Evolutionary conservation across 2,797 vertebrate species (phyloP).

Genomic region (Enteromius radiatus): DNA sequence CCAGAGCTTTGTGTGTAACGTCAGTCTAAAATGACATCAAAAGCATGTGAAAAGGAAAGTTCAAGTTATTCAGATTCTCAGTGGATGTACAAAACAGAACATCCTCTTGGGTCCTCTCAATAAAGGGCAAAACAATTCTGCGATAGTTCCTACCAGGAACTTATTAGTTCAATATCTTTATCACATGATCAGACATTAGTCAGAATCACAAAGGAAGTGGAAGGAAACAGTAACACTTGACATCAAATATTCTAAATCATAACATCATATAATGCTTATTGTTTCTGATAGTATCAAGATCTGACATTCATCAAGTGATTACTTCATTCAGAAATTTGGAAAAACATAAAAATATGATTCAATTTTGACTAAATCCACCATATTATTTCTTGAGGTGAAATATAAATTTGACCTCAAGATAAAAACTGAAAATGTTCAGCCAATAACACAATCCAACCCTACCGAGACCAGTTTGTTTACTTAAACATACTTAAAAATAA

Average conservation of each 20-base stretch:
- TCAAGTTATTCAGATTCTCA: slow-evolving; percentile 13
- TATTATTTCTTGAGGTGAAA: no score
- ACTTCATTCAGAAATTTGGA: neutral
- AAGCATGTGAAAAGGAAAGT: slow-evolving; percentile 15
- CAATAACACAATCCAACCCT: neutral
- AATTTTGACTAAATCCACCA: neutral
- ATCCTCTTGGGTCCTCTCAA: neutral
- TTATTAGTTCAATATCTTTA: neutral
- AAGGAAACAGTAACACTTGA: neutral
- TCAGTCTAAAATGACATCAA: slow-evolving; percentile 32
- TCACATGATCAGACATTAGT: neutral
- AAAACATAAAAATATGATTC: neutral
- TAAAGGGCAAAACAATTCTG: slow-evolving; percentile 11
- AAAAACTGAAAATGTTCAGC: neutral
- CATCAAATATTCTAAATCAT: neutral
- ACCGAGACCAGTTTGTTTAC: slow-evolving; percentile 11
- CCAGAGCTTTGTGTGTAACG: slow-evolving; percentile 20
- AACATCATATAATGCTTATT: neutral
- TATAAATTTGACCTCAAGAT: neutral
- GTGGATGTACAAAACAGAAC: slow-evolving; percentile 10
- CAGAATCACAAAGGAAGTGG: neutral
- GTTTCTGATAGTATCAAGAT: neutral
- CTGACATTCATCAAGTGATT: neutral
- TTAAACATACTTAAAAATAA: neutral
- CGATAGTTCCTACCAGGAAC: slow-evolving; percentile 19